Evolutionary conservation across 1,140 invertebrate genomes (phyloP), one percentile per base, ranked within the genome.

Genomic region (Sinella curviseta): DNA sequence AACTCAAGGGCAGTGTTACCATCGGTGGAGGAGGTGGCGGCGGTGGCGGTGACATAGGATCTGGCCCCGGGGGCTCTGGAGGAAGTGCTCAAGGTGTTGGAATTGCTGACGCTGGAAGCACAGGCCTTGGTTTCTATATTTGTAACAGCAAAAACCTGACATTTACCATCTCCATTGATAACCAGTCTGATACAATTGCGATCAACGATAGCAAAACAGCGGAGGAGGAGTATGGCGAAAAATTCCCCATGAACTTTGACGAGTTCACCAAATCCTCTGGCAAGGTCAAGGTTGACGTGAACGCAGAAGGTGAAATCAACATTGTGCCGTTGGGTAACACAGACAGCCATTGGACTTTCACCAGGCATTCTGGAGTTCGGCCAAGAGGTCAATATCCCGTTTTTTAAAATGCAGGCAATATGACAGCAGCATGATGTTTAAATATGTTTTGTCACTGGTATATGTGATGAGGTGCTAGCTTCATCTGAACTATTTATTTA

Each of bases 61-160:
- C 65, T 31, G 65, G 65, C 1, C 31, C 65, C 31, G 65, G 65
- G 8, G 65, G 65, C 3, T 16, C 65, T 24, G 65, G 65, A 4
- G 65, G 65, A 30, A 70, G 65, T 33, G 65, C 65, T 70, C 65
- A 70, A 16, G 65, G 65, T 16, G 65, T 70, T 14, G 65, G 65
- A 12, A 70, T 70, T 33, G 65, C 65, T 14, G 65, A 70, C n/a
- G 65, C 65, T 12, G 65, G 65, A 30, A 70, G 65, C n/a, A 70
- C 65, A 31, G 65, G 65, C 4, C 65, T 70, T 33, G 65, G 65
- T 4, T 70, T 70, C 31, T 70, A 70, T 30, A 70, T 70, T 70
- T 70, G 65, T n/a, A 70, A 70, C 65, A 70, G 65, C 31, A 70
- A 70, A 70, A 70, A 70, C 24, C 65, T 70, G 26, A 31, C 28